These are phyloP conservation scores for Epiperipatus broadwayi DNA, from an alignment of 2,888 invertebrate species.

Conservation along the genomic window DNA sequence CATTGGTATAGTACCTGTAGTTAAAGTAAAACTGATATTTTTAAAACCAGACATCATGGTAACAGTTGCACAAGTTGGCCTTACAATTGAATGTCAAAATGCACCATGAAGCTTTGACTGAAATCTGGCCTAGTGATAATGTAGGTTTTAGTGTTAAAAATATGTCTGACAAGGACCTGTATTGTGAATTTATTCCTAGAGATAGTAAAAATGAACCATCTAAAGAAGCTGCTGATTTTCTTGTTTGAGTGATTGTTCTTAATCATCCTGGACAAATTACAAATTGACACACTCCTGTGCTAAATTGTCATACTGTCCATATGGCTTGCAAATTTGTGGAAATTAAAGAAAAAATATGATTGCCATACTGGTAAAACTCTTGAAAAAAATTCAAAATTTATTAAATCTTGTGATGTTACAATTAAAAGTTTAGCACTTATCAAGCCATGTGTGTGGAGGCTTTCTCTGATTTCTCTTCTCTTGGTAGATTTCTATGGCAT, in stretches of 20 bases:
- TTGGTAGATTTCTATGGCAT: constrained; percentile 96
- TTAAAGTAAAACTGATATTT: constrained; percentile 95
- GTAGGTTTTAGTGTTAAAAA: constrained; percentile 99
- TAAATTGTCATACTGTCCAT: constrained; percentile 99
- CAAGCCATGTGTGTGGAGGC: constrained; percentile 96
- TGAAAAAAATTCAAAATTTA: constrained; percentile 76
- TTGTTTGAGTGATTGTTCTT: constrained; percentile 93
- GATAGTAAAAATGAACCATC: constrained; percentile 96
- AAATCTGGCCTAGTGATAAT: constrained; percentile 95
- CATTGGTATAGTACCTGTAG: constrained; percentile 99
- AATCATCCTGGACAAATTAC: constrained; percentile 99
- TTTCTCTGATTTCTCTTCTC: constrained; percentile 91
- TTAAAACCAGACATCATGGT: constrained; percentile 90
- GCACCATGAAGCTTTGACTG: constrained; percentile 95
- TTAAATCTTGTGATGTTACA: constrained; percentile 92
- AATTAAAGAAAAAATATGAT: constrained; percentile 94
- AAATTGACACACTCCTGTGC: constrained; percentile 94
- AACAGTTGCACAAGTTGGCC: constrained; percentile 84
- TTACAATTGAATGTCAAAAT: constrained; percentile 99
- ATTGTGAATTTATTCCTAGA: constrained; percentile 95
- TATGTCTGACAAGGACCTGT: constrained; percentile 88
- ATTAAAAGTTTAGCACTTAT: constrained; percentile 80
- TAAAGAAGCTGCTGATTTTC: constrained; percentile 77
- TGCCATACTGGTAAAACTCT: constrained; percentile 70
- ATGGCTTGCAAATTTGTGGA: constrained; percentile 99